Evolutionary conservation across 1,140 invertebrate species (phyloP).

Genomic region (Teleopsis dalmanni): DNA sequence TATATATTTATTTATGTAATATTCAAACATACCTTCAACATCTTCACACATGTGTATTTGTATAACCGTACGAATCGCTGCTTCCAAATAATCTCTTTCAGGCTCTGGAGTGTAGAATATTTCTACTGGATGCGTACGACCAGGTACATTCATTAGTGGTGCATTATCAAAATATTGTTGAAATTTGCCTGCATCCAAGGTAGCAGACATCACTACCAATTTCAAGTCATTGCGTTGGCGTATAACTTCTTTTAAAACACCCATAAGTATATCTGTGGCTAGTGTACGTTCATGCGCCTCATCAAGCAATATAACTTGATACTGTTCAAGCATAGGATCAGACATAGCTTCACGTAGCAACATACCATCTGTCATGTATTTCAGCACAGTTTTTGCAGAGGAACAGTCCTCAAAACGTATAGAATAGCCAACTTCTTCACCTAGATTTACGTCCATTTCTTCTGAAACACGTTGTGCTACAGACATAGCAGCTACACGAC

Average conservation of each 20-base stretch:
- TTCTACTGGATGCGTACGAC: slow-evolving; percentile 86
- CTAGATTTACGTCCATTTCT: slow-evolving; percentile 95
- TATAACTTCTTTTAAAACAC: slow-evolving; percentile 94
- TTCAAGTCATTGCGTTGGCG: slow-evolving; percentile 91
- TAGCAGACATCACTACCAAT: slow-evolving; percentile 98
- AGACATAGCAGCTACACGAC: slow-evolving; percentile 97
- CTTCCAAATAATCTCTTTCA: slow-evolving; percentile 96
- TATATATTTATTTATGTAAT: background rate
- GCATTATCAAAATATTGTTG: slow-evolving; percentile 98
- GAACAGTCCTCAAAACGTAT: slow-evolving; percentile 99
- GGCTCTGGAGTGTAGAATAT: slow-evolving; percentile 99
- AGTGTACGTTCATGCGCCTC: slow-evolving; percentile 98
- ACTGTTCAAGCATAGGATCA: slow-evolving; percentile 93
- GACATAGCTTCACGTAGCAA: slow-evolving; percentile 98
- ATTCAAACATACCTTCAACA: slow-evolving; percentile 51
- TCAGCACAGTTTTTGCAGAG: slow-evolving; percentile 81
- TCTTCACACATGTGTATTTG: slow-evolving; percentile 99
- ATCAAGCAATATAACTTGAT: slow-evolving; percentile 93
- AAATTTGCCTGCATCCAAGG: slow-evolving; percentile 99
- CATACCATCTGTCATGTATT: slow-evolving; percentile 99
- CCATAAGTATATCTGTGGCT: slow-evolving; percentile 98
- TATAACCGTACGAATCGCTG: slow-evolving; percentile 95
- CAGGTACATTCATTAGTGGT: slow-evolving; percentile 97
- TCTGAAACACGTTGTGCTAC: slow-evolving; percentile 97
- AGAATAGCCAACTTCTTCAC: slow-evolving; percentile 96